Evolutionary conservation across 2,888 invertebrate genomes (phyloP).

Genomic region (Drosophila mettleri): DNA sequence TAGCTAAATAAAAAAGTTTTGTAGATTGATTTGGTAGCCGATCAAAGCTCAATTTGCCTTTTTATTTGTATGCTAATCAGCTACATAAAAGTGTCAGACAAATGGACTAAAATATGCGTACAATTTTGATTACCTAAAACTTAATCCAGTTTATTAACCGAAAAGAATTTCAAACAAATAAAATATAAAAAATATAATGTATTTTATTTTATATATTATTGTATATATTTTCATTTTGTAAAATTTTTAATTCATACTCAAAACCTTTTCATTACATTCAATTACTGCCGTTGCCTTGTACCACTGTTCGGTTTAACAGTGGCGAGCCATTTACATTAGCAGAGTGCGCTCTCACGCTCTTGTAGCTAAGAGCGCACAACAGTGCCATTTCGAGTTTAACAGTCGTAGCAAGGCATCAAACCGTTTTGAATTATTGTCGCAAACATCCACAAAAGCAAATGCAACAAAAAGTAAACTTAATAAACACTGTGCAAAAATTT

Average conservation of each 20-base stretch:
- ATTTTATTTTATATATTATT: neutral
- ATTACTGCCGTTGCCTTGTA: constrained; percentile 16
- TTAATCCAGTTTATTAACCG: neutral
- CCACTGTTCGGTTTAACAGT: constrained; percentile 45
- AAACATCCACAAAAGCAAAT: constrained; percentile 4
- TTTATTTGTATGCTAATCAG: constrained; percentile 47
- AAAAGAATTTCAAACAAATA: neutral
- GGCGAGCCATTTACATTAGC: constrained; percentile 11
- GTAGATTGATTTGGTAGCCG: constrained; percentile 40
- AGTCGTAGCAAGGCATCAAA: constrained; percentile 22
- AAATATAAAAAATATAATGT: too few relatives aligned
- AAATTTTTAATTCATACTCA: neutral
- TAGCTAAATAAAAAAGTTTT: constrained; percentile 23
- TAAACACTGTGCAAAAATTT: neutral
- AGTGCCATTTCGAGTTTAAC: constrained; percentile 50
- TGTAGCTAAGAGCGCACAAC: constrained; percentile 35
- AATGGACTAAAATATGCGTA: neutral
- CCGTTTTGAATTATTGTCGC: constrained; percentile 27
- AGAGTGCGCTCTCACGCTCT: constrained; percentile 17
- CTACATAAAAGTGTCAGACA: constrained; percentile 15
- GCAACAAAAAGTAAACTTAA: constrained; percentile 7
- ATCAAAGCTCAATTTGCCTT: constrained; percentile 43
- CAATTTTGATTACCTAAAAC: neutral
- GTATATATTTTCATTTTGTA: neutral
- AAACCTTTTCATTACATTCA: neutral